phyloP scores from a whole-genome alignment of 1,140 invertebrate genomes.

The Leptinotarsa defecta region DNA sequence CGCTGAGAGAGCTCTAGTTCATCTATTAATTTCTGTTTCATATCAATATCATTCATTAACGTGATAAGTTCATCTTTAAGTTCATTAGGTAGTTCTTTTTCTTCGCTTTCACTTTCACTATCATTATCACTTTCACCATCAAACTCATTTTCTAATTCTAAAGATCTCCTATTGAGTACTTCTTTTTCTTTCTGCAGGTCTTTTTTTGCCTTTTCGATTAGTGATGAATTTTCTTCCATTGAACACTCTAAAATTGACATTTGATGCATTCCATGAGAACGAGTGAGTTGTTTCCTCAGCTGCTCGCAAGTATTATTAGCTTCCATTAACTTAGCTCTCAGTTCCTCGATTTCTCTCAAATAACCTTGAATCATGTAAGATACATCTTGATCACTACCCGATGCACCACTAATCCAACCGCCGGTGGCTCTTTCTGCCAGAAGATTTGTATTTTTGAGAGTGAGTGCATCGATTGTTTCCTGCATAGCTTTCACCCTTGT shows the following conservation, averaged over 20 bases:
- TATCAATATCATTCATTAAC: constrained; percentile 87
- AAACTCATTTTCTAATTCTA: constrained; percentile 55
- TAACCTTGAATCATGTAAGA: constrained; percentile 80
- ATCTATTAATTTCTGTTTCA: constrained; percentile 91
- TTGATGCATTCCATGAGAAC: constrained; percentile 49
- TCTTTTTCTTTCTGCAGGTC: constrained; percentile 67
- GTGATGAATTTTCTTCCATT: constrained; percentile 50
- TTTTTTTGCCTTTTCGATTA: constrained; percentile 70
- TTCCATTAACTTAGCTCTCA: constrained; percentile 85
- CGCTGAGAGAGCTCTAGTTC: constrained; percentile 89
- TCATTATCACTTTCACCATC: constrained; percentile 56
- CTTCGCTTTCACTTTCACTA: constrained; percentile 67
- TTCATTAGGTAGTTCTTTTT: constrained; percentile 56
- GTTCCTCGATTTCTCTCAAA: constrained; percentile 88
- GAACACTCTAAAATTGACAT: constrained; percentile 33
- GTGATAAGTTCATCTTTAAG: constrained; percentile 76
- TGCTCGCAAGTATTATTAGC: constrained; percentile 84
- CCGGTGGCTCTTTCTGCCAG: constrained; percentile 78
- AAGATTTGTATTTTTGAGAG: constrained; percentile 78
- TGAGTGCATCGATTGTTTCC: constrained; percentile 91
- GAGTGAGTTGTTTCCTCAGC: constrained; percentile 64
- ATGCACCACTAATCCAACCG: constrained; percentile 66
- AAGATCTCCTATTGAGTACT: constrained; percentile 49
- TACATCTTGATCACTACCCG: constrained; percentile 62
- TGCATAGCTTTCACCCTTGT: constrained; percentile 90